Conservation (phyloP, 2,797 vertebrate species). For the Triplophysa bombifrons region DNA sequence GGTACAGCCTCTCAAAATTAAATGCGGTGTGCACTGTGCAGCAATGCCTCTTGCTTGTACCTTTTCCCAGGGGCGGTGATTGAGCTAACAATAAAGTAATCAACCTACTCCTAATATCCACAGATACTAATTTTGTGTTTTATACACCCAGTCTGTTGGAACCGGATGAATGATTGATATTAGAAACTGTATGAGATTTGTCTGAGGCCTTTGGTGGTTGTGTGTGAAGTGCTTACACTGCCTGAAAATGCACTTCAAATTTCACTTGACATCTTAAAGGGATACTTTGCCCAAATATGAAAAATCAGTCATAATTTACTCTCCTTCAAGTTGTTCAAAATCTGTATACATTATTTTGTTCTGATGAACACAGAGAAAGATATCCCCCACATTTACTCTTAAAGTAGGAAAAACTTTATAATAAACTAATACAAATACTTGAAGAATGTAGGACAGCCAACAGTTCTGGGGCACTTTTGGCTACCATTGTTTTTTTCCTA, state of each 20-base stretch:
- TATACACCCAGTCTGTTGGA: not conserved
- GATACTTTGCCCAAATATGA: no score
- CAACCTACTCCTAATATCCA: not conserved
- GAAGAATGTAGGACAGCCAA: no score
- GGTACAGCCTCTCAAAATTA: conserved; percentile 77
- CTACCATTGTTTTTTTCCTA: no score
- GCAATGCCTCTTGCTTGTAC: conserved; percentile 39
- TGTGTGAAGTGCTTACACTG: conserved; percentile 33
- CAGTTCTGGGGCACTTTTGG: no score
- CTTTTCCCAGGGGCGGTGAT: conserved; percentile 34
- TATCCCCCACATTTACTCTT: no score
- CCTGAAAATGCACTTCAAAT: conserved; percentile 3
- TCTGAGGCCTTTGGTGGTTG: conserved; percentile 2
- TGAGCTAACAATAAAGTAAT: conserved; percentile 39
- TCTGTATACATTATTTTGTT: no score
- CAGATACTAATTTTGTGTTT: conserved; percentile 35
- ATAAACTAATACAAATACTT: no score
- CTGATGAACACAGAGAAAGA: no score
- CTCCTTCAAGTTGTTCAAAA: no score
- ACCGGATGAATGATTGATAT: not conserved
- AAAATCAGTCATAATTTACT: no score
- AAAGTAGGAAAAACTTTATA: no score
- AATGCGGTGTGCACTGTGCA: conserved; percentile 47
- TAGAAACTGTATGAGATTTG: not conserved
- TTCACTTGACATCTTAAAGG: not conserved